Percentiles rank a stretch among this genome's conserved stretches.
Evolutionary conservation across 2,797 vertebrate genomes (phyloP).

Genomic region (Sarcophilus harrisii): DNA sequence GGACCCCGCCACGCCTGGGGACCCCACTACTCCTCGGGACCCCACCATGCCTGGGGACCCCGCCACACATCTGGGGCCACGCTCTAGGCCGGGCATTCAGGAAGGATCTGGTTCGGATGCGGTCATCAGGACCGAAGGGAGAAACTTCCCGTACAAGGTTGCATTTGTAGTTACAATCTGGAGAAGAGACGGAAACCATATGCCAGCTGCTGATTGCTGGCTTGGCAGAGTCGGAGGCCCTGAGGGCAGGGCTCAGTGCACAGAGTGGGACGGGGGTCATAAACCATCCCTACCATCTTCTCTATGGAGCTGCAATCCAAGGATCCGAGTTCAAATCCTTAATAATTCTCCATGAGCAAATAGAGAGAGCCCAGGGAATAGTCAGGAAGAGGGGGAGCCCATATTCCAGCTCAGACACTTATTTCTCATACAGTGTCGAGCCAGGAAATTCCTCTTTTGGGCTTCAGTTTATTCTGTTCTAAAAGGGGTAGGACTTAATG

Average conservation of each 20-base stretch:
- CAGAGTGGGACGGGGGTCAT: neutral
- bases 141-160: constrained; percentile 5
- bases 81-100: constrained; percentile 68
- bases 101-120: constrained; percentile 70
- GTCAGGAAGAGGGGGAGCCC: neutral
- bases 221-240: neutral
- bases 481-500: neutral
- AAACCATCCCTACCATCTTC: neutral
- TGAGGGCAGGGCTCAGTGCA: neutral
- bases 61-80: constrained; percentile 70
- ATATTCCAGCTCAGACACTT: neutral
- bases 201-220: neutral
- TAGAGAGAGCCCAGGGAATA: neutral
- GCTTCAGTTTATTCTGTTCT: neutral
- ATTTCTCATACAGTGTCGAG: neutral
- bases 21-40: too few relatives aligned
- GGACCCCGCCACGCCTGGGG: too few relatives aligned
- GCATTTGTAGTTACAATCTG: neutral
- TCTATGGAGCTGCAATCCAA: neutral
- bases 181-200: constrained; percentile 34
- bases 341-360: neutral
- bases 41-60: neutral
- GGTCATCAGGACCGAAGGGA: constrained; percentile 47
- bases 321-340: neutral
- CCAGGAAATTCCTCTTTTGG: neutral